Evolutionary conservation across 1,140 invertebrate genomes (phyloP).

Genomic region (Lethrus apterus): DNA sequence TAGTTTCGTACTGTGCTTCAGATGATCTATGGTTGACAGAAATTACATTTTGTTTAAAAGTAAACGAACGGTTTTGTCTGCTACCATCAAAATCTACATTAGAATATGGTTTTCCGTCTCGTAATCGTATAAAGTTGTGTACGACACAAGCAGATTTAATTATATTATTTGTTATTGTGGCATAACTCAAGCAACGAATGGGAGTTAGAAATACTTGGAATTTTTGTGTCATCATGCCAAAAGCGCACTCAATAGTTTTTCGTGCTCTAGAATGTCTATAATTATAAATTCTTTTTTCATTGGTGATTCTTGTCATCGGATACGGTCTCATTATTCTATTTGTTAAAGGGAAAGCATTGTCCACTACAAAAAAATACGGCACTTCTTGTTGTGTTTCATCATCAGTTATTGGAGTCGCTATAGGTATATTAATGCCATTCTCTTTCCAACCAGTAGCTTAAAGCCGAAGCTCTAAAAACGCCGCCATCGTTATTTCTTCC

Average conservation of each 20-base stretch:
- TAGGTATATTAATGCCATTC: conserved; percentile 4
- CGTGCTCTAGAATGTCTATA: conserved; percentile 11
- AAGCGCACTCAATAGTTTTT: conserved; percentile 25
- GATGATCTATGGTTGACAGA: background rate
- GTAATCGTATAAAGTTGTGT: conserved; percentile 17
- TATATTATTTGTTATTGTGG: conserved; percentile 14
- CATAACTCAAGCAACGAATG: background rate
- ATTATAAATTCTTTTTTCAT: conserved; percentile 18
- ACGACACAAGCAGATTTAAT: conserved; percentile 11
- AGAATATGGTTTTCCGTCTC: conserved; percentile 15
- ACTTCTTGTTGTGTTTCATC: conserved; percentile 4
- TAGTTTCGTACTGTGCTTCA: background rate
- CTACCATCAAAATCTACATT: background rate
- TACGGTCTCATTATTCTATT: conserved; percentile 22
- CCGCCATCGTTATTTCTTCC: conserved; percentile 9
- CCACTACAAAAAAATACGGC: conserved; percentile 17
- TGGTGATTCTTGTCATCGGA: conserved; percentile 11
- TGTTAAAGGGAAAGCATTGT: conserved; percentile 22
- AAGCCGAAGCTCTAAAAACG: conserved; percentile 7
- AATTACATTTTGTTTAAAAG: background rate
- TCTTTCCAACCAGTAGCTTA: conserved; percentile 12
- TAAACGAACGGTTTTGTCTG: too few species aligned
- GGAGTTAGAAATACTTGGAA: conserved; percentile 10
- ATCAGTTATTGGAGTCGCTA: background rate
- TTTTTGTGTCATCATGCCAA: conserved; percentile 26